These are phyloP conservation scores for Julus scandinavius DNA, from an alignment of 2,888 invertebrate species.

Conservation along the genomic window DNA sequence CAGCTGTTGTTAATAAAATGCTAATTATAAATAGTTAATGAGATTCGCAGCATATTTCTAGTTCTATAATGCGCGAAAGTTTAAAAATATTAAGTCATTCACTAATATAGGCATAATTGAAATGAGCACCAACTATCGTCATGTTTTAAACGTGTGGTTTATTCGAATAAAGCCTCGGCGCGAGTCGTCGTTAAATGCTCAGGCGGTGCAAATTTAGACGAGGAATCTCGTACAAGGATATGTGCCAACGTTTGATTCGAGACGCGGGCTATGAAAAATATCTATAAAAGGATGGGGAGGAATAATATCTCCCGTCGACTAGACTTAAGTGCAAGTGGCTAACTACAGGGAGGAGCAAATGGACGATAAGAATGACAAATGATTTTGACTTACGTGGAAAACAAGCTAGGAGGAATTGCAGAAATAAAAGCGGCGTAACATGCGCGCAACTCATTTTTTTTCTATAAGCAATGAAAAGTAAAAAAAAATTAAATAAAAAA, in stretches of 20 bases:
- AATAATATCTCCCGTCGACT: constrained; percentile 1
- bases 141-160: neutral
- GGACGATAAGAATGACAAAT: neutral
- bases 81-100: too few species aligned
- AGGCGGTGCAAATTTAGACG: constrained; percentile 20
- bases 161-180: neutral
- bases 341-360: neutral
- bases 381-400: neutral
- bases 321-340: neutral
- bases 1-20: too few species aligned
- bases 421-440: neutral
- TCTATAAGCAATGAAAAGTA: neutral
- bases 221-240: neutral
- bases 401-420: neutral
- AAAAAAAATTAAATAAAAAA: neutral
- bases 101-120: too few species aligned
- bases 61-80: too few species aligned
- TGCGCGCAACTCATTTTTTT: neutral
- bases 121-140: neutral
- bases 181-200: neutral
- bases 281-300: constrained; percentile 21
- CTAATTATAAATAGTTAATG: too few species aligned
- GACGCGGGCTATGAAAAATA: neutral
- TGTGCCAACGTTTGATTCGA: neutral
- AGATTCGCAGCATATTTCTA: too few species aligned